Percentiles rank a stretch among this genome's conserved stretches.
phyloP scores from a whole-genome alignment of 2,113 vertebrate genomes.

The Coreoperca whiteheadi region DNA sequence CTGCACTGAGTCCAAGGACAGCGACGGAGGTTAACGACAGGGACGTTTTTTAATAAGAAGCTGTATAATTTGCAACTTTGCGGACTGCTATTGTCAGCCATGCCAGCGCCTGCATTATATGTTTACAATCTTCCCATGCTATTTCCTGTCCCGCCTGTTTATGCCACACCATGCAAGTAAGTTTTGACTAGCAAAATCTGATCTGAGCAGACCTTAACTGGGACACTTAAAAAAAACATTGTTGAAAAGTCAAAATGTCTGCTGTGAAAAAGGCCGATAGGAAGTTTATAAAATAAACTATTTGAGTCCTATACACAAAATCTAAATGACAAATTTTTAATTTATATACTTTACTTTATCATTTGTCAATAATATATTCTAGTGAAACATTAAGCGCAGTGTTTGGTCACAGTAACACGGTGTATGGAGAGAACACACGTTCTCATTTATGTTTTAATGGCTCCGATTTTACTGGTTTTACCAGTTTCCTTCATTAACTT shows the following conservation, averaged over 20 bases:
- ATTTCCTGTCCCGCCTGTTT: background rate
- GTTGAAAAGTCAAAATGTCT: background rate
- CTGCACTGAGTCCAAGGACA: no score
- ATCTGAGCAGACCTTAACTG: background rate
- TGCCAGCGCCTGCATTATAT: background rate
- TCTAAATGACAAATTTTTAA: background rate
- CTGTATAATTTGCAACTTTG: background rate
- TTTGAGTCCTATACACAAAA: background rate
- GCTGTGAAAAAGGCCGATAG: background rate
- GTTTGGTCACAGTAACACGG: background rate
- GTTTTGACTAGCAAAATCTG: background rate
- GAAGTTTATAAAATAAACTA: background rate
- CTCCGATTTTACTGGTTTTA: conserved; percentile 1
- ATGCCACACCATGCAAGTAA: no score
- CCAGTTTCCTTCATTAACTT: background rate
- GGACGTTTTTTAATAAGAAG: background rate
- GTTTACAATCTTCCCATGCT: background rate
- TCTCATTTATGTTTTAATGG: conserved; percentile 3
- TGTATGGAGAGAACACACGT: background rate
- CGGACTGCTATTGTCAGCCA: background rate
- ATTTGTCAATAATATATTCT: background rate
- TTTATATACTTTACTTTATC: background rate
- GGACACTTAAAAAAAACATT: background rate
- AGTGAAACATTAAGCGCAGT: background rate
- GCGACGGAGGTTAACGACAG: no score